Evolutionary conservation across 1,140 invertebrate species (phyloP).

Genomic region (Papilio polytes): DNA sequence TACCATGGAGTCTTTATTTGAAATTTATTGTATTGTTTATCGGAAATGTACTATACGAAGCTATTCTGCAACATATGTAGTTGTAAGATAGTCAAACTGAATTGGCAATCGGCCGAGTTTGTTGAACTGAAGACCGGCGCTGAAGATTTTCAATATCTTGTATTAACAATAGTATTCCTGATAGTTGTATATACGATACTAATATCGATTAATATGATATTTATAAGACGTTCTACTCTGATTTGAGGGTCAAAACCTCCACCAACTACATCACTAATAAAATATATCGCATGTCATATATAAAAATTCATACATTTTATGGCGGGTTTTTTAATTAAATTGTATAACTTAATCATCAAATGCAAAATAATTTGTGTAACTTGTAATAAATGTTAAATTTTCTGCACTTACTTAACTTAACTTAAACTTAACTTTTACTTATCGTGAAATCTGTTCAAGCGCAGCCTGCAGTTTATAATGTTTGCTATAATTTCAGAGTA

Average conservation of each 20-base stretch:
- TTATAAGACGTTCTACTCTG: too few relatives aligned
- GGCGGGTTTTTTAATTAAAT: too few relatives aligned
- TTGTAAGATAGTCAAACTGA: neutral
- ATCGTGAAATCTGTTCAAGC: conserved; percentile 6
- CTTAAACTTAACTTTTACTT: conserved; percentile 9
- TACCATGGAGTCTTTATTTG: neutral
- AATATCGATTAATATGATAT: too few relatives aligned
- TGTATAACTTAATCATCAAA: too few relatives aligned
- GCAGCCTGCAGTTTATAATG: conserved; percentile 14
- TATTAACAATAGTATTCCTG: neutral
- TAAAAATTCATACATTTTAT: too few relatives aligned
- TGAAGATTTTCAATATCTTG: neutral
- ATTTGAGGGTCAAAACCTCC: too few relatives aligned
- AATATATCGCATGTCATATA: too few relatives aligned
- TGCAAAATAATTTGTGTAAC: too few relatives aligned
- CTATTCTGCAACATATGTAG: neutral
- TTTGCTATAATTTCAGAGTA: conserved; percentile 27
- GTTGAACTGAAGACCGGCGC: neutral
- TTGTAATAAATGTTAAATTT: too few relatives aligned
- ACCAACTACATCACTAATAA: too few relatives aligned
- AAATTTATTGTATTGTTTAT: neutral
- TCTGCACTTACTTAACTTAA: too few relatives aligned
- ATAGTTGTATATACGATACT: neutral
- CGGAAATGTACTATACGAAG: neutral
- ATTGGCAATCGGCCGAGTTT: conserved; percentile 17